Evolutionary conservation across 2,113 vertebrate genomes (phyloP).

Genomic region (Aegypius monachus): DNA sequence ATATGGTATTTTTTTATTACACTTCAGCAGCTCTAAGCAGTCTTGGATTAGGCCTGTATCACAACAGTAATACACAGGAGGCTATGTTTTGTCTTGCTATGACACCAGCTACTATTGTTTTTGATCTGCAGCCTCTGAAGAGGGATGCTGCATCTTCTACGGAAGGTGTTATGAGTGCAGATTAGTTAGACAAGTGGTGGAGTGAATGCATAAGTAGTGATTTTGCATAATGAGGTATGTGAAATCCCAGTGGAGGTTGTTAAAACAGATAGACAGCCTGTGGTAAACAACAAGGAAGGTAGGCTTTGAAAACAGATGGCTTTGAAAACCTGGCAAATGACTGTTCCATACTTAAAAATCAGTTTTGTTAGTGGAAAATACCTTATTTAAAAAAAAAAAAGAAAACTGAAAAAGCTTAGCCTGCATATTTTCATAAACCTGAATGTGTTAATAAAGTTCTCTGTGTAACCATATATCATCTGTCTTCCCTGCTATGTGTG

Average conservation of each 20-base stretch:
- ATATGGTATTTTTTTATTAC: not conserved
- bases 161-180: conserved; percentile 74
- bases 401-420: conserved; percentile 37
- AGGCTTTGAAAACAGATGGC: conserved; percentile 83
- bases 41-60: conserved; percentile 63
- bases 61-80: conserved; percentile 46
- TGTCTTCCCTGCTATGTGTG: not conserved
- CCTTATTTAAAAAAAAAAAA: conserved; percentile 29
- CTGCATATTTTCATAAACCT: conserved; percentile 65
- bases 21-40: conserved; percentile 14
- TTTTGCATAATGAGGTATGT: conserved; percentile 81
- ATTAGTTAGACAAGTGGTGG: conserved; percentile 78
- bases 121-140: conserved; percentile 72
- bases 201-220: conserved; percentile 77
- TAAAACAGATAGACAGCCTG: conserved; percentile 84
- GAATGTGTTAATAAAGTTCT: conserved; percentile 64
- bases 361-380: conserved; percentile 66
- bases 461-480: conserved; percentile 38
- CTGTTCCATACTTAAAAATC: conserved; percentile 74
- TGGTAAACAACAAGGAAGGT: conserved; percentile 81
- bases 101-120: conserved; percentile 56
- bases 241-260: conserved; percentile 84
- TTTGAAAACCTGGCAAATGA: conserved; percentile 80
- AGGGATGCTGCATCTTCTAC: conserved; percentile 61
- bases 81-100: conserved; percentile 64